These are phyloP conservation scores for Nebria salina DNA, from an alignment of 2,888 invertebrate species.

Conservation along the genomic window DNA sequence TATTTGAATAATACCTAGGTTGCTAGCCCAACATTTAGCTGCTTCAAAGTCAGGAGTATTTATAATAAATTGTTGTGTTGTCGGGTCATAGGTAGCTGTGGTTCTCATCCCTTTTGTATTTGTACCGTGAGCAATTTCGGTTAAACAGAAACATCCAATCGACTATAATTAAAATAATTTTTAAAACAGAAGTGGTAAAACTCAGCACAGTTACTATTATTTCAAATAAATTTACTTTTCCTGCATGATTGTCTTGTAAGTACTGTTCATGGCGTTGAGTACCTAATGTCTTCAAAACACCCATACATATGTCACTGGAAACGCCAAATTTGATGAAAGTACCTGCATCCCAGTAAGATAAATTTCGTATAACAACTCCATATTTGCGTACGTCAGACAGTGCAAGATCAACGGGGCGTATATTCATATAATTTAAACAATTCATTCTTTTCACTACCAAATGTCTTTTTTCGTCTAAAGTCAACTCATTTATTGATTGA, in stretches of 20 bases:
- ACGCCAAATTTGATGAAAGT: constrained; percentile 73
- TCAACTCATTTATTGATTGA: constrained; percentile 43
- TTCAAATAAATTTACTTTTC: constrained; percentile 52
- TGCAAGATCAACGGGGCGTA: constrained; percentile 67
- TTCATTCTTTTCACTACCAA: constrained; percentile 70
- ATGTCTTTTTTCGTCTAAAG: constrained; percentile 64
- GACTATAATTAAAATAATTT: constrained; percentile 59
- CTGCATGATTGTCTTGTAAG: constrained; percentile 61
- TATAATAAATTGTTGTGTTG: constrained; percentile 76
- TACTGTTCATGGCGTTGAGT: constrained; percentile 70
- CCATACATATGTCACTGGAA: constrained; percentile 74
- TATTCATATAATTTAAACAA: constrained; percentile 70
- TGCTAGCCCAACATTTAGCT: constrained; percentile 87
- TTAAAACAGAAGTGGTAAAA: constrained; percentile 31
- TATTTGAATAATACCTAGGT: constrained; percentile 65
- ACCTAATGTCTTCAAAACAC: constrained; percentile 72
- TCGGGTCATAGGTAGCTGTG: constrained; percentile 81
- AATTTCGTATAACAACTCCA: constrained; percentile 65
- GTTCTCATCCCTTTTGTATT: constrained; percentile 90
- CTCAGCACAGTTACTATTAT: background rate
- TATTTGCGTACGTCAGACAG: constrained; percentile 62
- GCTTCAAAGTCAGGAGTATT: constrained; percentile 82
- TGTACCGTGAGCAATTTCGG: constrained; percentile 91
- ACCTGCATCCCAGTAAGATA: constrained; percentile 70
- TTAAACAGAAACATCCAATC: constrained; percentile 82